These are phyloP conservation scores for Rhynchomys soricoides DNA, from an alignment of 2,113 vertebrate species.

Conservation along the genomic window DNA sequence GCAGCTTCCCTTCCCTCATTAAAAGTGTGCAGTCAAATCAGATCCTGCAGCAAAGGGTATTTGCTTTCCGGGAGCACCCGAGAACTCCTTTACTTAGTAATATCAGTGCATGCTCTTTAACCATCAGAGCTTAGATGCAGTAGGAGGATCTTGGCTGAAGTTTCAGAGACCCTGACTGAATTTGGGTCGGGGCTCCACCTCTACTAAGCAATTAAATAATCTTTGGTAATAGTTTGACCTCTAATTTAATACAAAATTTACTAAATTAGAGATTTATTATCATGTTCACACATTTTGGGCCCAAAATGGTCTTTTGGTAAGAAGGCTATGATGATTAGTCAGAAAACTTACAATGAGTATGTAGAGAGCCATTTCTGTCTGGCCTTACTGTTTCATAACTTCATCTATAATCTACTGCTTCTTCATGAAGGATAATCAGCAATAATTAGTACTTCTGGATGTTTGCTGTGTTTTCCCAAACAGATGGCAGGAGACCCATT, in stretches of 20 bases:
- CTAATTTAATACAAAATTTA: background rate
- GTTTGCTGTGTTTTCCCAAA: background rate
- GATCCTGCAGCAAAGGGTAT: background rate
- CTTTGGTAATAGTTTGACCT: background rate
- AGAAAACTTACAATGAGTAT: background rate
- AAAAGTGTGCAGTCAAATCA: slow-evolving; percentile 39
- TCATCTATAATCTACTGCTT: background rate
- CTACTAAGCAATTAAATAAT: background rate
- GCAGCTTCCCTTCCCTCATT: slow-evolving; percentile 45
- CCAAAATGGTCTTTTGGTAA: background rate
- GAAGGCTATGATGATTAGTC: background rate
- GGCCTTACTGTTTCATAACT: background rate
- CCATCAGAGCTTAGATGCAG: background rate
- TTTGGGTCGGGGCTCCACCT: background rate
- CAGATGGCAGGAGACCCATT: background rate
- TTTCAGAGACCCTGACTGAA: background rate
- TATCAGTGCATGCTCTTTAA: background rate
- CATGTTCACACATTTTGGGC: background rate
- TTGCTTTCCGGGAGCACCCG: background rate
- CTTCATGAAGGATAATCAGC: slow-evolving; percentile 36
- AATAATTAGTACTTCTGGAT: background rate
- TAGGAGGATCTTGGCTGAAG: background rate
- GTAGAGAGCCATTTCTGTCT: background rate
- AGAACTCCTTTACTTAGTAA: background rate
- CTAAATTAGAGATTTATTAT: background rate